Base-by-base conservation (phyloP, 1,140 invertebrate species). In the Caerostris darwini region DNA sequence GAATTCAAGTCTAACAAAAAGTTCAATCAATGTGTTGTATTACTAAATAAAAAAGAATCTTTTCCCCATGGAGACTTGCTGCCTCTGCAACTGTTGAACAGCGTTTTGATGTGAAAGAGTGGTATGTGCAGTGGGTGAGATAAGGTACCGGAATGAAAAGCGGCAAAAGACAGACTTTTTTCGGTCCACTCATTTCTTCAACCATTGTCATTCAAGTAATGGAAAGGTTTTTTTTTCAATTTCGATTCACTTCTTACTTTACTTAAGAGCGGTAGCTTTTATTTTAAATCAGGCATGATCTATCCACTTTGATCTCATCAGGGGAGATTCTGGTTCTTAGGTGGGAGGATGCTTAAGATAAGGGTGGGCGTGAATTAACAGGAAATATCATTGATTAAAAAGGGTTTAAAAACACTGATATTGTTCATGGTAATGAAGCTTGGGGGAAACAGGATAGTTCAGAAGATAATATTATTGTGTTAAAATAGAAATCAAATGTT, bases 181-280 rank as follows among this genome's bases (percentile, higher is more conserved):
- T 81, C 69, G 69, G 69, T 77, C 69, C 67, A n/a, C 10, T 56
- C 89, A 56, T 71, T 53, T 90, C 69, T 67, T 58, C 54, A 54
- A 81, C 69, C 19, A 90, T 81, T 90, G 71, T 90, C 89, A 90
- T 90, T 90, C 77, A 90, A 57, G 89, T 81, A 90, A 90, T 90
- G 89, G 81, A 90, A 90, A 77, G 54, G 77, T 90, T 90, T 81
- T 83, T 57, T 57, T 7, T n/a, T n/a, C 56, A 3, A 19, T 12
- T 77, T 77, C 8, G 5, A 12, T 81, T 81, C 34, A 50, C 71
- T 56, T 8, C 53, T 56, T 83, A 3, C n/a, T n/a, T 19, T 56
- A 17, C 14, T 83, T 58, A 19, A 58, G 12, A 59, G 17, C 82
- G 82, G 82, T 83, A 59, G 50, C 69, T 90, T 90, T 90, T 69